Conservation (phyloP, 2,888 invertebrate species). For the Xestia xanthographa region DNA sequence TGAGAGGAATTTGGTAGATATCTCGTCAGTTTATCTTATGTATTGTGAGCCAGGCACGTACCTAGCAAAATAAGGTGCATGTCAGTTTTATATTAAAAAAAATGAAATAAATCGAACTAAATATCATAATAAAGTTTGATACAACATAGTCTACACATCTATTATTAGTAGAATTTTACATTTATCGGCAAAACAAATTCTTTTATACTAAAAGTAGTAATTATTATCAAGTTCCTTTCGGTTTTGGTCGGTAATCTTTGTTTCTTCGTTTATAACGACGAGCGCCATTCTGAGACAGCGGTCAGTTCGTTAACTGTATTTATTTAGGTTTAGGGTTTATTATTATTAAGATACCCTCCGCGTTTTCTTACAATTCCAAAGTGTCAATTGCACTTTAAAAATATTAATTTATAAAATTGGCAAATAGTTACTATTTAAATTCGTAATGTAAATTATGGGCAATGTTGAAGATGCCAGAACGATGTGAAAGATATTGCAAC, state of each 20-base stretch:
- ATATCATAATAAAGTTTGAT: constrained; percentile 65
- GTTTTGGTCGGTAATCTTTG: constrained; percentile 51
- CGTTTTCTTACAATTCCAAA: constrained; percentile 60
- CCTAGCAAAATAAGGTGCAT: constrained; percentile 38
- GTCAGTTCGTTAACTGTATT: constrained; percentile 65
- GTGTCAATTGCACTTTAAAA: constrained; percentile 64
- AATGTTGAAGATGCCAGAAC: constrained; percentile 38
- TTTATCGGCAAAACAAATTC: constrained; percentile 33
- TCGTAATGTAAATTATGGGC: constrained; percentile 45
- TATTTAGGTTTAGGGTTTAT: constrained; percentile 70
- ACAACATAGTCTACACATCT: constrained; percentile 51
- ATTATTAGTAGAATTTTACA: constrained; percentile 58
- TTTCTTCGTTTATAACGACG: constrained; percentile 65
- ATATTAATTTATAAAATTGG: constrained; percentile 55
- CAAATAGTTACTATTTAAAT: constrained; percentile 58
- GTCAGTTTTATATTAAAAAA: constrained; percentile 47
- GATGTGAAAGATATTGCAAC: constrained; percentile 46
- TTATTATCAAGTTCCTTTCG: constrained; percentile 59
- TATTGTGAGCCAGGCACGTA: constrained; percentile 41
- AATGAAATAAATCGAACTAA: constrained; percentile 56
- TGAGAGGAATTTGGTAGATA: constrained; percentile 62
- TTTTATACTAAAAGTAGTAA: constrained; percentile 43
- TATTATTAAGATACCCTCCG: constrained; percentile 70
- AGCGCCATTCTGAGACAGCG: constrained; percentile 57
- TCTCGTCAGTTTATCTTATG: constrained; percentile 43